Evolutionary conservation across 1,140 invertebrate species (phyloP).

Genomic region (Camponotus vicinus): DNA sequence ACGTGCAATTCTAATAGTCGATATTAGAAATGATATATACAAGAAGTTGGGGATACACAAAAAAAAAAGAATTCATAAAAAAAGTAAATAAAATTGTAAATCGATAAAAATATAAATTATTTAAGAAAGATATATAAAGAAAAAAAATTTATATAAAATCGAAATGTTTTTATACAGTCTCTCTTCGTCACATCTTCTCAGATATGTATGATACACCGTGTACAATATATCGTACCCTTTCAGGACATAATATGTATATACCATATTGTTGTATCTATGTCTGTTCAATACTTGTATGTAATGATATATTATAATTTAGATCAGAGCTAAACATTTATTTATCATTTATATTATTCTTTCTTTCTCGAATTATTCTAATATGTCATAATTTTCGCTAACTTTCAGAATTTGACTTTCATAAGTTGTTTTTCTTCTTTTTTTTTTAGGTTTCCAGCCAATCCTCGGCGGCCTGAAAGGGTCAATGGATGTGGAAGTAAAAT

Average conservation of each 20-base stretch:
- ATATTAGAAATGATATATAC: slow-evolving; percentile 21
- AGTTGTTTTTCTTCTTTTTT: not conserved
- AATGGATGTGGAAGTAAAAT: slow-evolving; percentile 61
- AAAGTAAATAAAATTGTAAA: slow-evolving; percentile 54
- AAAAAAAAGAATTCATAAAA: slow-evolving; percentile 62
- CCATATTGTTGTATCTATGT: too few relatives aligned
- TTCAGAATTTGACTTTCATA: not conserved
- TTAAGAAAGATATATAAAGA: slow-evolving; percentile 27
- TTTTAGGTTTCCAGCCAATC: not conserved
- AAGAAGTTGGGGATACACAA: slow-evolving; percentile 76
- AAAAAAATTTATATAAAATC: not conserved
- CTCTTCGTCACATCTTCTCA: slow-evolving; percentile 4
- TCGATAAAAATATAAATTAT: slow-evolving; percentile 48
- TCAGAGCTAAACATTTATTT: not conserved
- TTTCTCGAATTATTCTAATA: not conserved
- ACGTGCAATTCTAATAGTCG: slow-evolving; percentile 82
- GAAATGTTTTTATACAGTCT: not conserved
- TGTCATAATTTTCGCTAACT: not conserved
- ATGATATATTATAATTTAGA: not conserved
- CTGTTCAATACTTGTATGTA: too few relatives aligned
- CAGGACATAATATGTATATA: not conserved
- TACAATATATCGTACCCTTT: slow-evolving; percentile 5
- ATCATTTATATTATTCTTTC: not conserved
- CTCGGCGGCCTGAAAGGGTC: slow-evolving; percentile 3
- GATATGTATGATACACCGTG: not conserved